Percentiles rank a stretch among this genome's conserved stretches.
phyloP scores from a whole-genome alignment of 2,888 invertebrate genomes.

The Hermaeophaga mercurialis region DNA sequence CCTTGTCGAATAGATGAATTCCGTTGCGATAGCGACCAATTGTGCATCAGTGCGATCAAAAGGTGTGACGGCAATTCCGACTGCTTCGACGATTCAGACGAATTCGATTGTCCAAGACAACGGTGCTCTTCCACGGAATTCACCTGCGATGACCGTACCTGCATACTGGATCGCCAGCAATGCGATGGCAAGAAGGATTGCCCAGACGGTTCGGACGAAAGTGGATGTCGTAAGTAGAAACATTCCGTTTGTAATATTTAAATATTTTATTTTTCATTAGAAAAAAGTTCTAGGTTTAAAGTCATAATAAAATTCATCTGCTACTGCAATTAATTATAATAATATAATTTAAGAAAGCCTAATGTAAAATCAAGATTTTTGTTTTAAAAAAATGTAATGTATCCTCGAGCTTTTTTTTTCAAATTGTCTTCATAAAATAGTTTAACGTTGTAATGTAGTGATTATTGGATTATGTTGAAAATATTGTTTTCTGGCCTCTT shows the following conservation, averaged over 20 bases:
- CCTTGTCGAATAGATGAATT: conserved; percentile 70
- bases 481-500: conserved; percentile 49
- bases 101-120: conserved; percentile 57
- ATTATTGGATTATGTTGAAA: conserved; percentile 17
- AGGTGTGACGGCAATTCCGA: conserved; percentile 66
- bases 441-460: no score
- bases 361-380: no score
- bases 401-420: no score
- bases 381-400: no score
- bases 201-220: conserved; percentile 67
- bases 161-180: conserved; percentile 61
- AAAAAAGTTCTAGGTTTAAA: no score
- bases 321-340: no score
- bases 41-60: conserved; percentile 62
- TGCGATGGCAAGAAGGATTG: conserved; percentile 65
- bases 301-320: no score
- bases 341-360: no score
- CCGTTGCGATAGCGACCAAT: conserved; percentile 62
- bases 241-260: no score
- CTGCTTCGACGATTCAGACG: conserved; percentile 66
- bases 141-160: conserved; percentile 66
- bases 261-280: no score
- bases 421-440: no score
- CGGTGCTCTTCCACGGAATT: conserved; percentile 63
- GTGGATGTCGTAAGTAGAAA: conserved; percentile 63